Conservation (phyloP, 2,888 invertebrate genomes). For the Caenorhabditis auriculariae region DNA sequence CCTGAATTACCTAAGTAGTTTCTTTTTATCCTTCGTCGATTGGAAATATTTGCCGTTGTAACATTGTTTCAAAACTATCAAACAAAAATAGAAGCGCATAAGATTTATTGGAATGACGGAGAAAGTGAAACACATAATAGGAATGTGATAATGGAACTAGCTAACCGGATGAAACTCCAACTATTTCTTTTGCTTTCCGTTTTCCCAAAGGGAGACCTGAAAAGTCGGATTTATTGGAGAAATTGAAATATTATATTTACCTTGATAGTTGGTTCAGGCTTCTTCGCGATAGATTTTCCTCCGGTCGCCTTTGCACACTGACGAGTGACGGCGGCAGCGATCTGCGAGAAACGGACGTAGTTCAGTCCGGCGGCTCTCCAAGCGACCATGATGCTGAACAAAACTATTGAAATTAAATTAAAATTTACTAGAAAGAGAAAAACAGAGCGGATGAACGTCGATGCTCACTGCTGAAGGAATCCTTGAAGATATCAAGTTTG, state of each 20-base stretch:
- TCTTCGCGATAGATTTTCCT: constrained; percentile 21
- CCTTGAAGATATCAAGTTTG: too few relatives aligned
- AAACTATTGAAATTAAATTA: neutral
- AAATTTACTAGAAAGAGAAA: too few relatives aligned
- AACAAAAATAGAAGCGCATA: too few relatives aligned
- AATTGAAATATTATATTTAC: constrained; percentile 7
- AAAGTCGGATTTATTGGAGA: constrained; percentile 65
- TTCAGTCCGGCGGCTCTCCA: constrained; percentile 68
- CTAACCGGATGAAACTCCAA: too few relatives aligned
- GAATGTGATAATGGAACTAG: too few relatives aligned
- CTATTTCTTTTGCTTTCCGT: constrained; percentile 71
- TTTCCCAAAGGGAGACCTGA: constrained; percentile 83
- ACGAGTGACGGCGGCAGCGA: constrained; percentile 78
- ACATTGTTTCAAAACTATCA: too few relatives aligned
- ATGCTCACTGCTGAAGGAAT: too few relatives aligned
- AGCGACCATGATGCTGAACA: constrained; percentile 38
- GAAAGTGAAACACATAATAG: too few relatives aligned
- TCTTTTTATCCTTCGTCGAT: too few relatives aligned
- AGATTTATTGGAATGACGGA: too few relatives aligned
- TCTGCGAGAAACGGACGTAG: constrained; percentile 92
- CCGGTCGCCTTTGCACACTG: constrained; percentile 74
- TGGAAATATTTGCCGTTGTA: too few relatives aligned
- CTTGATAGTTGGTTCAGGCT: constrained; percentile 67
- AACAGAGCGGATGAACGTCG: too few relatives aligned
- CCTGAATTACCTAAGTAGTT: neutral